phyloP scores from a whole-genome alignment of 2,113 vertebrate species.

The Sterna hirundo region DNA sequence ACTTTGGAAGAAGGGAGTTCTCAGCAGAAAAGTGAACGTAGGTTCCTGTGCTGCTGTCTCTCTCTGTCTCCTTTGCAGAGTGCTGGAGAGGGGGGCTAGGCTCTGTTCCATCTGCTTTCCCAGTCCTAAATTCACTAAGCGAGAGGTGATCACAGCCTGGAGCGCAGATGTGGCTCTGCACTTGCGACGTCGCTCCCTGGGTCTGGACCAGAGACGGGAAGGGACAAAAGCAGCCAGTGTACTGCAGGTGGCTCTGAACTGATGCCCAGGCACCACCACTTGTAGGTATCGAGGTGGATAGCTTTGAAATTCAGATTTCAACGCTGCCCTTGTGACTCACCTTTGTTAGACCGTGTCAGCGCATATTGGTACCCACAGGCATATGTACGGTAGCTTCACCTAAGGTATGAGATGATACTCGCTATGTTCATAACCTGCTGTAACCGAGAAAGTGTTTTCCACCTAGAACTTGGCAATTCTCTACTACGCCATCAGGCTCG shows the following conservation, averaged over 20 bases:
- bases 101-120: not conserved
- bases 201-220: not conserved
- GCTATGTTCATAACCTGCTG: not conserved
- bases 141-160: accelerated
- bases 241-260: not conserved
- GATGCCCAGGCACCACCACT: not conserved
- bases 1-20: not conserved
- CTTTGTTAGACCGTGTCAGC: not conserved
- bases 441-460: not conserved
- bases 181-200: not conserved
- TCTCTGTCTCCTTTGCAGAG: not conserved
- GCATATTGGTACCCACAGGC: not conserved
- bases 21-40: not conserved
- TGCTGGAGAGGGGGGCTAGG: not conserved
- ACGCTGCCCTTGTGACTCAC: not conserved
- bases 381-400: not conserved
- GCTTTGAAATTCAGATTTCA: not conserved
- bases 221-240: not conserved
- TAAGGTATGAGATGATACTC: not conserved
- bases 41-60: not conserved
- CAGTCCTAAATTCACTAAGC: not conserved
- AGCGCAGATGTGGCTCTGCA: not conserved
- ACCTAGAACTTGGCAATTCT: not conserved
- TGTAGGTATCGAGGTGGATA: not conserved
- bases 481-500: not conserved